phyloP scores from a whole-genome alignment of 2,888 invertebrate genomes.

The Lysandra bellargus region DNA sequence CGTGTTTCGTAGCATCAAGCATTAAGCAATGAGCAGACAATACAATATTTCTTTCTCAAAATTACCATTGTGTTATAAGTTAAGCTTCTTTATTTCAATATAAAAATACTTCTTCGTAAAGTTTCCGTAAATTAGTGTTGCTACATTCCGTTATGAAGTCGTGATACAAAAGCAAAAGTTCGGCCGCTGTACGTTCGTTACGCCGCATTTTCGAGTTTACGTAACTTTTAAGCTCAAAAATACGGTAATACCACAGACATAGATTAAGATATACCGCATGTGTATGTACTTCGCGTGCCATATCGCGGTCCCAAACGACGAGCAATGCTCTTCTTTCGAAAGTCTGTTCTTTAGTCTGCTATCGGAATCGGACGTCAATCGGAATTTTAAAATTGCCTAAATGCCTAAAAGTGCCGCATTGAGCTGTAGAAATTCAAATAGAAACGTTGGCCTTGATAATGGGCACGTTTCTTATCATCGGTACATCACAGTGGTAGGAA shows the following conservation, averaged over 20 bases:
- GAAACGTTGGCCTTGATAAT: too few relatives aligned
- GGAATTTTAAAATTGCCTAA: too few relatives aligned
- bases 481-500: too few relatives aligned
- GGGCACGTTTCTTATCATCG: too few relatives aligned
- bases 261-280: too few relatives aligned
- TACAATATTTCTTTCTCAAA: neutral
- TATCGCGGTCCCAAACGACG: too few relatives aligned
- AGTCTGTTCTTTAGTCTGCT: too few relatives aligned
- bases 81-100: neutral
- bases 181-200: neutral
- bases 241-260: neutral
- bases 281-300: too few relatives aligned
- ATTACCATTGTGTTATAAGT: neutral
- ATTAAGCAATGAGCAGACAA: neutral
- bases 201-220: neutral
- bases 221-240: slow-evolving; percentile 12
- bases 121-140: slow-evolving; percentile 3
- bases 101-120: neutral
- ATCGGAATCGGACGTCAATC: too few relatives aligned
- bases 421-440: too few relatives aligned
- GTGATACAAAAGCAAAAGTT: slow-evolving; percentile 7
- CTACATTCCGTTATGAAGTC: neutral
- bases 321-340: too few relatives aligned
- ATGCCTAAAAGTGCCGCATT: too few relatives aligned
- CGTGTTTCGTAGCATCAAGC: neutral